phyloP scores from a whole-genome alignment of 1,140 invertebrate species.

The Meloidogyne floridensis region DNA sequence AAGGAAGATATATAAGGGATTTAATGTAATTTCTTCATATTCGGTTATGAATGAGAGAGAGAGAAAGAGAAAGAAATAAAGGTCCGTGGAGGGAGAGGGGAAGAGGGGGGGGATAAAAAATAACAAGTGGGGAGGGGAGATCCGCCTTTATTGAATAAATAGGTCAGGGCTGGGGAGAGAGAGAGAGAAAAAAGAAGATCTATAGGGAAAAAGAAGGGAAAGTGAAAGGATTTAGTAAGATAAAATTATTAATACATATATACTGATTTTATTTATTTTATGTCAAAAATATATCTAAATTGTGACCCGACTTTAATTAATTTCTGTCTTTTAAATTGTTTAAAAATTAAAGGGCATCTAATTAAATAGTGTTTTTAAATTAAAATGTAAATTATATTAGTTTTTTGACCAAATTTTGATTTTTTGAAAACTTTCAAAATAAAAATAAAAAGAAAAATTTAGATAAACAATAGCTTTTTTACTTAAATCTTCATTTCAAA shows the following conservation, averaged over 20 bases:
- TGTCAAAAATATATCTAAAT: neutral
- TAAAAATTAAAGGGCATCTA: neutral
- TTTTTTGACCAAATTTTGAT: no score
- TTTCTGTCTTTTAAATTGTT: neutral
- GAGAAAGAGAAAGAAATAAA: neutral
- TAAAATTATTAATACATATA: neutral
- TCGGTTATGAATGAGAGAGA: neutral
- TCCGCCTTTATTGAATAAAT: conserved; percentile 9
- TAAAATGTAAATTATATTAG: no score
- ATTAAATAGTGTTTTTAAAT: no score
- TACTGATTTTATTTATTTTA: neutral
- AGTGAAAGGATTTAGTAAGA: neutral
- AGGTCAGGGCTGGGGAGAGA: conserved; percentile 21
- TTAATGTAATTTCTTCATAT: neutral
- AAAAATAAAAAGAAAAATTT: no score
- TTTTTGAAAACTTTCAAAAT: no score
- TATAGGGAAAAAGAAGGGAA: neutral
- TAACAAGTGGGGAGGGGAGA: neutral
- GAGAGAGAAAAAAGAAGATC: neutral
- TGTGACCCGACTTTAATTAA: no score
- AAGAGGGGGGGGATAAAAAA: neutral
- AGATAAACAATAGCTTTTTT: no score
- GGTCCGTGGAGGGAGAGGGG: neutral
- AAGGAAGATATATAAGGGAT: neutral
- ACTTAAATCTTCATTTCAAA: no score